Conservation (phyloP, 2,113 vertebrate species). For the Plestiodon gilberti region DNA sequence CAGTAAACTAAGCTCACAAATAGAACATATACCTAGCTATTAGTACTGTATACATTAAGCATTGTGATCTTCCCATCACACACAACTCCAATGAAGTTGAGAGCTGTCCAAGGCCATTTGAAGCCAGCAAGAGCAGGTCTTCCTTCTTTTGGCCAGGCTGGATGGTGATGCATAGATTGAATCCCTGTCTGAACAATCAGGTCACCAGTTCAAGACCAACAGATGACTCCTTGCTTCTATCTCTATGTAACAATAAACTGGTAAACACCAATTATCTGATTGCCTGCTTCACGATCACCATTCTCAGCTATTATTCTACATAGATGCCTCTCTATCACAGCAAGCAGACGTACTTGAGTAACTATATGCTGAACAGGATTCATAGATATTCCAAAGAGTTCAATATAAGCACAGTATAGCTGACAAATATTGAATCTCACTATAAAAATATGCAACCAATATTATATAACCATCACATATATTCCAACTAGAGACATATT, state of each 20-base stretch:
- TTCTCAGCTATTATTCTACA: neutral
- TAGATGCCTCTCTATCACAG: too few species aligned
- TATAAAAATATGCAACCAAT: neutral
- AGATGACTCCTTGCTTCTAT: neutral
- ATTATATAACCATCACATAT: neutral
- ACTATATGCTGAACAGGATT: neutral
- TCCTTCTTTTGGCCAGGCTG: too few species aligned
- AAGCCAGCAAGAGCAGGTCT: neutral
- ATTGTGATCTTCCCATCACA: neutral
- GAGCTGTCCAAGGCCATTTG: neutral
- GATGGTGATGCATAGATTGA: too few species aligned
- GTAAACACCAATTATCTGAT: too few species aligned
- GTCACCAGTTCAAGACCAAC: neutral
- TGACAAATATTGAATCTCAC: neutral
- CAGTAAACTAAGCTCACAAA: neutral
- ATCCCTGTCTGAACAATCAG: neutral
- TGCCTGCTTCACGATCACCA: neutral
- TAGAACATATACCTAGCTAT: neutral
- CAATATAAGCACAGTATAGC: neutral
- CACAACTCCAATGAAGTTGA: neutral
- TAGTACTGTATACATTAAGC: neutral
- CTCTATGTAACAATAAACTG: neutral
- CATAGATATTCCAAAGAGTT: neutral
- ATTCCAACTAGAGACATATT: neutral
- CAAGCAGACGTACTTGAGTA: neutral